Percentiles rank a stretch among this genome's conserved stretches.
Conservation (phyloP, 2,113 vertebrate species). For the Lasiurus cinereus region DNA sequence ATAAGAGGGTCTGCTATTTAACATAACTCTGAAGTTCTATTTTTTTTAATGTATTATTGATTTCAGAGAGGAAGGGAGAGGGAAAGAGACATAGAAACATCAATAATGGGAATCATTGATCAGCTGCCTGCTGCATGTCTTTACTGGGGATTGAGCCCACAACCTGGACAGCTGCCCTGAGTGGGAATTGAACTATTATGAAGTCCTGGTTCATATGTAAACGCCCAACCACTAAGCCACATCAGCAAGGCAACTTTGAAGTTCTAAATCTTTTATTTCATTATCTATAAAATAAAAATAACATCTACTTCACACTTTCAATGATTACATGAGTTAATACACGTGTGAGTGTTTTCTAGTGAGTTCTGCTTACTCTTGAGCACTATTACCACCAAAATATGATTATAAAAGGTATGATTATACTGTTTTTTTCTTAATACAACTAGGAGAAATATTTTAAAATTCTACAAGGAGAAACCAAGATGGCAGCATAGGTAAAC, state of each 20-base stretch:
- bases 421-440: conserved; percentile 20
- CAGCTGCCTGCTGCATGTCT: no score
- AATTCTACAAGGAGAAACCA: not conserved
- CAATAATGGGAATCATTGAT: no score
- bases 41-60: no score
- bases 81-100: no score
- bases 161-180: no score
- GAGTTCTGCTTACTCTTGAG: not conserved
- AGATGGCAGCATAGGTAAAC: no score
- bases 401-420: not conserved
- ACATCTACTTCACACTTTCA: conserved; percentile 31
- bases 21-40: not conserved
- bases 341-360: not conserved
- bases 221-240: no score
- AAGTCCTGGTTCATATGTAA: no score
- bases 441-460: not conserved
- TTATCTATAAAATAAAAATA: conserved; percentile 32
- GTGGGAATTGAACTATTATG: no score
- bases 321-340: not conserved
- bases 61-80: no score
- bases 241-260: not conserved
- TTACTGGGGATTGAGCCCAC: no score
- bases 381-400: not conserved
- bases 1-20: no score
- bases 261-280: not conserved